Base-by-base conservation (phyloP, 1,140 invertebrate species). In the Drosophila virilis region DNA sequence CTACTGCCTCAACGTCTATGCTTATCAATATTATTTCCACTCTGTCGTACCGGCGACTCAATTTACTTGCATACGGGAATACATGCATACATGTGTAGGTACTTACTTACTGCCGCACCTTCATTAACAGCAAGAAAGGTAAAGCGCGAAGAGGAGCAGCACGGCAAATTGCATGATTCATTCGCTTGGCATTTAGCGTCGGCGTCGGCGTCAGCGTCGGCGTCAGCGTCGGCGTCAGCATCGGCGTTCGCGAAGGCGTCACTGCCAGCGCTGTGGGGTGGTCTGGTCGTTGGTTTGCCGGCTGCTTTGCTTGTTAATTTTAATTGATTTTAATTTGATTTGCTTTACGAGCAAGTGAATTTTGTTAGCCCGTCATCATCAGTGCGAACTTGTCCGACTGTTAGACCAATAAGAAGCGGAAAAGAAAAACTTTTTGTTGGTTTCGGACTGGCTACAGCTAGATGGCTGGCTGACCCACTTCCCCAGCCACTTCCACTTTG, bases 291-390 rank as follows among this genome's bases (percentile, higher is more conserved):
- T 45, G 42, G 60, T 57, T 71, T 69, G 55, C 80, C 46, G 46
- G 62, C 68, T 78, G 61, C 46, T 74, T 88, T n/a, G 76, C 73
- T 89, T 83, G 79, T 88, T 89, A 83, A 89, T 89, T 88, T 86
- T 83, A 80, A 86, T 83, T 86, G 83, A 86, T 82, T 80, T 89
- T 77, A 89, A 83, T 83, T 88, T 82, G 72, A 88, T 86, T 86
- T 79, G 69, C 46, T 60, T 60, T 62, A 17, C 65, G 65, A 42
- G 43, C 45, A 86, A 88, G 72, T 74, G 68, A 74, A 79, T 80
- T 88, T 70, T 60, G 76, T 71, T 80, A 77, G 76, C 43, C 57
- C 61, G 45, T 66, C 51, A 68, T 62, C 22, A 42, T 37, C 33
- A 17, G 28, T 67, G 51, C 38, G 32, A 54, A 45, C 33, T 4